These are phyloP conservation scores for Dynastes tityus DNA, from an alignment of 2,888 invertebrate genomes.

Conservation along the genomic window DNA sequence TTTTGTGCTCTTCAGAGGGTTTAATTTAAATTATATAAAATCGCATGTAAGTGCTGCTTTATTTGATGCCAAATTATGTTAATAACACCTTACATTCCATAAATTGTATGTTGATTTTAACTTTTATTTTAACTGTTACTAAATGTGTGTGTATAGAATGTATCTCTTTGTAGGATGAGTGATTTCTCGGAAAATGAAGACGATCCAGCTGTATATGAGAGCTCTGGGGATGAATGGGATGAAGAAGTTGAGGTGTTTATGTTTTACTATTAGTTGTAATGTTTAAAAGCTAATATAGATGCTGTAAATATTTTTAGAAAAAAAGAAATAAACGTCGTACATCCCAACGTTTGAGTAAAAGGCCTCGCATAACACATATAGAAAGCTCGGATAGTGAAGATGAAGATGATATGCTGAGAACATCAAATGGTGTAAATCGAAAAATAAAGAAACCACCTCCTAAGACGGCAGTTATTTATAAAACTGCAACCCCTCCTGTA, in stretches of 20 bases:
- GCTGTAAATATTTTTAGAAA: slow-evolving; percentile 56
- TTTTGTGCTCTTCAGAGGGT: background rate
- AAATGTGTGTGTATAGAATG: slow-evolving; percentile 11
- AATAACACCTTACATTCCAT: background rate
- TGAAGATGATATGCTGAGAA: slow-evolving; percentile 55
- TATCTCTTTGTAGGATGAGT: slow-evolving; percentile 45
- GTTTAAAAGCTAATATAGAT: background rate
- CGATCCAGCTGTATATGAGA: slow-evolving; percentile 66
- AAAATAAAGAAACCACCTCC: slow-evolving; percentile 49
- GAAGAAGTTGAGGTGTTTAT: slow-evolving; percentile 57
- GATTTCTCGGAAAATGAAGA: slow-evolving; percentile 67
- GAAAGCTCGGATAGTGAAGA: slow-evolving; percentile 58
- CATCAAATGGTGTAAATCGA: slow-evolving; percentile 58
- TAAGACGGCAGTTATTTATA: slow-evolving; percentile 26
- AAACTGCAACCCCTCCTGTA: slow-evolving; percentile 25
- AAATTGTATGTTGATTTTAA: slow-evolving; percentile 13
- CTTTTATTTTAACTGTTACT: background rate
- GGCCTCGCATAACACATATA: slow-evolving; percentile 61
- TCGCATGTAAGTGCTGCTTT: slow-evolving; percentile 12
- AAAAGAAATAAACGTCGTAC: slow-evolving; percentile 61
- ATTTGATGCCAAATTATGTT: background rate
- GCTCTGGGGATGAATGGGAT: slow-evolving; percentile 67
- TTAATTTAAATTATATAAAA: slow-evolving; percentile 23
- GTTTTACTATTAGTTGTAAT: background rate
- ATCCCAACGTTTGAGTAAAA: slow-evolving; percentile 63